Evolutionary conservation across 92 coral and sea anemone species (phyloP).

Genomic region (Zoanthus solanderi): DNA sequence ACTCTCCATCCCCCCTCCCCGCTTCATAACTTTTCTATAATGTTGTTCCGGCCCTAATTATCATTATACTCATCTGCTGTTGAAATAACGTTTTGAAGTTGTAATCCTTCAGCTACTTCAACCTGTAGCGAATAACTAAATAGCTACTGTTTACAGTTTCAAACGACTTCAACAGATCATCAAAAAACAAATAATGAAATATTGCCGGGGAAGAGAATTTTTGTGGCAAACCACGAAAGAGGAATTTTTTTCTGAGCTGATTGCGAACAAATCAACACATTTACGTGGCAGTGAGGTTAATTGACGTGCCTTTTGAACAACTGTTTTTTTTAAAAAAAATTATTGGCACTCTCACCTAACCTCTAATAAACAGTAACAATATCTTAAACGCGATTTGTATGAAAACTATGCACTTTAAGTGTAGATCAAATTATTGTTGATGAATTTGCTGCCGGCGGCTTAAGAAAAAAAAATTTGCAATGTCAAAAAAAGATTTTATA

Average conservation of each 20-base stretch:
- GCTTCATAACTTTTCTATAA: too few species aligned
- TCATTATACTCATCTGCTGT: not conserved
- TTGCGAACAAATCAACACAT: not conserved
- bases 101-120: not conserved
- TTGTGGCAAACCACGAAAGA: not conserved
- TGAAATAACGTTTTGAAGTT: not conserved
- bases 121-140: not conserved
- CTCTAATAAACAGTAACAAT: not conserved
- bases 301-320: not conserved
- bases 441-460: not conserved
- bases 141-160: not conserved
- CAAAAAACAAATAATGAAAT: not conserved
- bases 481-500: not conserved
- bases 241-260: not conserved
- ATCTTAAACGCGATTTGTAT: constrained; percentile 32
- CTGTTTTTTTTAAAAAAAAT: not conserved
- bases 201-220: not conserved
- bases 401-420: constrained; percentile 3
- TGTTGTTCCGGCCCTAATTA: not conserved
- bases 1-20: not conserved
- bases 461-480: not conserved
- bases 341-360: not conserved
- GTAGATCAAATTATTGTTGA: not conserved
- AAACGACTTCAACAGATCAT: not conserved
- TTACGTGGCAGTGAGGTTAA: not conserved